phyloP scores from a whole-genome alignment of 2,113 vertebrate species.

The Peromyscus polionotus region DNA sequence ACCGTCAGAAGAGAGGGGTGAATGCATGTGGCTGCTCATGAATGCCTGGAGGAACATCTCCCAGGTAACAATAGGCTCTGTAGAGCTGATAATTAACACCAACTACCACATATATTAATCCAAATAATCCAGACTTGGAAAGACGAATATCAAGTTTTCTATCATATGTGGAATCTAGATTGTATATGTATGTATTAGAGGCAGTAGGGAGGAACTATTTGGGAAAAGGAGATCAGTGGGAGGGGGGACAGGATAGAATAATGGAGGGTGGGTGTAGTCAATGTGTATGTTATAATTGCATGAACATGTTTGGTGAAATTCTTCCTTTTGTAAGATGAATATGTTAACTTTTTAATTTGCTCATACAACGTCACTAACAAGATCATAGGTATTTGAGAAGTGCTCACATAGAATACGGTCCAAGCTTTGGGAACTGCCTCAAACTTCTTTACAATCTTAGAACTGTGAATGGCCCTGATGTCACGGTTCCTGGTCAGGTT shows the following conservation, averaged over 20 bases:
- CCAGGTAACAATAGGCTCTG: not conserved
- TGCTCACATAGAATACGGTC: not conserved
- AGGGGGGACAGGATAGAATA: not conserved
- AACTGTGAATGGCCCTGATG: not conserved
- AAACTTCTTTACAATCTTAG: not conserved
- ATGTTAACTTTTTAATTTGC: not conserved
- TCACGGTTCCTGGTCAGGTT: not conserved
- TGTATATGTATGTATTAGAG: not conserved
- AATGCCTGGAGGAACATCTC: not conserved
- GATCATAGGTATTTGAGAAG: not conserved
- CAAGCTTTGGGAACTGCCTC: not conserved
- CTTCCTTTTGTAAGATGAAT: not conserved
- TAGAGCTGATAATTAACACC: not conserved
- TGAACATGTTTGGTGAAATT: not conserved
- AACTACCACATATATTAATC: not conserved
- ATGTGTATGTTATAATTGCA: not conserved
- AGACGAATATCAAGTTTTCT: not conserved
- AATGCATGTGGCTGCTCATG: not conserved
- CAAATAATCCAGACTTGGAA: not conserved
- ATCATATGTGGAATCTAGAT: not conserved
- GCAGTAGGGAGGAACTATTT: not conserved
- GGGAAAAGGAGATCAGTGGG: no score
- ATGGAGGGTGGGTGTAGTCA: not conserved
- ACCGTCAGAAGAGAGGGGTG: no score
- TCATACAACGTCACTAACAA: not conserved